Evolutionary conservation across 53 echinoderm and acorn worm species (phyloP), one percentile per base, ranked within the genome.

Genomic region (Actinopyga echinites): DNA sequence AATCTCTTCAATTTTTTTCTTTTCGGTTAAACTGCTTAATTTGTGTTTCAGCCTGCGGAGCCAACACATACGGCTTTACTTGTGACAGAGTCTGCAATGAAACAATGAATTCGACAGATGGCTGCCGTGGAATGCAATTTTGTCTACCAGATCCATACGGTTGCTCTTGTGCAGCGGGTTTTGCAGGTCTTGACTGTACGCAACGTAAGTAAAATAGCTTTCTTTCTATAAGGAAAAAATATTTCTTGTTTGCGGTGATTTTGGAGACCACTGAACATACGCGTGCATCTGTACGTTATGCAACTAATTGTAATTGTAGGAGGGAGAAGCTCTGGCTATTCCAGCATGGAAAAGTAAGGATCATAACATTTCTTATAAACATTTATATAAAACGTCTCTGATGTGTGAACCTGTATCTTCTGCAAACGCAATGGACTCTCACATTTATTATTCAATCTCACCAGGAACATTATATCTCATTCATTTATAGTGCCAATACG

Each of bases 121-220:
- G 86, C 30, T 93, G 93, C 56, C 83, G 57, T 19, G 93, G 89
- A 22, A 79, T 61, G 21, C 86, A 74, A 31, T 90, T 93, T 75
- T 93, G 93, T 59, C 80, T 93, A 11, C 90, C 90, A 64, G 88
- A 93, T 62, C 93, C 93, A 13, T 93, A 85, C 56, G 90, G 93
- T 17, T 93, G 93, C 66, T 74, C 85, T 0, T 93, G 93, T 73
- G 90, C 83, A 49, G 62, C 93, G 5, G 90, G 93, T 4, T 93
- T 74, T 34, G 63, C 0, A 56, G 83, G 86, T 35, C 85, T 90
- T 0, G 73, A 88, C 49, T 93, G 93, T 53, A 66, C 55, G 57
- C 55, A 69, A 74, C 87, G 93, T 93, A 45, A 30, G 69, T 59
- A 3, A 2, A 2, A 29, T 21, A 6, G 11, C n/a, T 36, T 34